These are phyloP conservation scores for Aphis gossypii DNA, from an alignment of 1,140 invertebrate genomes.

Conservation along the genomic window DNA sequence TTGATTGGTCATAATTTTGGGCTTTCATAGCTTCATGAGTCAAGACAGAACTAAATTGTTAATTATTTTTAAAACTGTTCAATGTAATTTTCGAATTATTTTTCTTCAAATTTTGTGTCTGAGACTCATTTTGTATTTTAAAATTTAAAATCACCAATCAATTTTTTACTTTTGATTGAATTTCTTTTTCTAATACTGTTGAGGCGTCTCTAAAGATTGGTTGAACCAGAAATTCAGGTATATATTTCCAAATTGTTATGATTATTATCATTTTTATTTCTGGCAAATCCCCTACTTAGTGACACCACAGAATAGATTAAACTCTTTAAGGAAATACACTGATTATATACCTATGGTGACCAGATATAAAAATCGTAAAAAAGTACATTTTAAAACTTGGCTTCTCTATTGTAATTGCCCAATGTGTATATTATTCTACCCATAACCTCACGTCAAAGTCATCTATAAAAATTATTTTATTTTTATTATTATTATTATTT, in stretches of 20 bases:
- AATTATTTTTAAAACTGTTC: neutral
- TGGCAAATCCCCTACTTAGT: neutral
- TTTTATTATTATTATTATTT: too few relatives aligned
- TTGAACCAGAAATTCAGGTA: neutral
- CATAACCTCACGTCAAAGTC: too few relatives aligned
- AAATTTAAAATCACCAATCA: neutral
- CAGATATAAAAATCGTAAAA: too few relatives aligned
- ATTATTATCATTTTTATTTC: neutral
- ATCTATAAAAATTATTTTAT: too few relatives aligned
- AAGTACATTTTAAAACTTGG: too few relatives aligned
- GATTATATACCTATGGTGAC: too few relatives aligned
- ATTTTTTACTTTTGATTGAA: neutral
- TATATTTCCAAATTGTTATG: neutral
- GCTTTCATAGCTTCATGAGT: neutral
- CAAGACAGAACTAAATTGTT: neutral
- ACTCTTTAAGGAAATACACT: too few relatives aligned
- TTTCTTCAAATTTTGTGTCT: neutral
- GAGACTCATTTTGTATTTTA: neutral
- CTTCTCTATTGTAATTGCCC: too few relatives aligned
- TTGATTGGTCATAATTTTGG: neutral
- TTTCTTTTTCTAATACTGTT: neutral
- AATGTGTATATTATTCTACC: too few relatives aligned
- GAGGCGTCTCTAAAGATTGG: neutral
- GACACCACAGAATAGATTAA: neutral
- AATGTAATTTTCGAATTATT: neutral